These are phyloP conservation scores for Lasioglossum vierecki DNA, from an alignment of 2,888 invertebrate species.

Conservation along the genomic window DNA sequence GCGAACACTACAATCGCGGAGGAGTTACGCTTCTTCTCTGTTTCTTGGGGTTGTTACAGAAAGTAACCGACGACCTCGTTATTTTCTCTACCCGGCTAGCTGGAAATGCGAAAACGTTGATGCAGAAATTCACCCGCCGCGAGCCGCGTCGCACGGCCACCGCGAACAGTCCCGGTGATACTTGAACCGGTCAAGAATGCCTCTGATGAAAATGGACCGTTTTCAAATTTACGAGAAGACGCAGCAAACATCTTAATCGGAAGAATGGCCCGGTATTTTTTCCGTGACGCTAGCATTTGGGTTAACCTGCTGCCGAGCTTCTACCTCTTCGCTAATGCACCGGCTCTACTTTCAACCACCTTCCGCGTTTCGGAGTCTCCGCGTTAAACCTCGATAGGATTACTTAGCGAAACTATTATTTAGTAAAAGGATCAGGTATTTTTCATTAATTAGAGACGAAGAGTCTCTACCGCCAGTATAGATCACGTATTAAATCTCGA, in stretches of 20 bases:
- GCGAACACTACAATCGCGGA: constrained; percentile 48
- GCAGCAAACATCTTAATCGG: not conserved
- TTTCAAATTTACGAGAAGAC: not conserved
- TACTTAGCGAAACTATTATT: not conserved
- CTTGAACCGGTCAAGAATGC: constrained; percentile 40
- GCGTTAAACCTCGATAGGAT: not conserved
- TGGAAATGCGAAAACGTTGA: constrained; percentile 18
- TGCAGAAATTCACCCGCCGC: not conserved
- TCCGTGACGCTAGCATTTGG: not conserved
- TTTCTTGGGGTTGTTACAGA: constrained; percentile 42
- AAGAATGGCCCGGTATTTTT: constrained; percentile 11
- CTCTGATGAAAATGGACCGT: constrained; percentile 12
- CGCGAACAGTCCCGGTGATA: constrained; percentile 10
- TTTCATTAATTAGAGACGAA: not conserved
- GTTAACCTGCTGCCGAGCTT: not conserved
- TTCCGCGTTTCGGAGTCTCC: not conserved
- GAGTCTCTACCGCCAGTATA: not conserved
- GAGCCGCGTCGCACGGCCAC: not conserved
- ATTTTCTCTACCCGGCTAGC: constrained; percentile 35
- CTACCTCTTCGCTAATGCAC: not conserved
- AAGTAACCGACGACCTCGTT: constrained; percentile 60
- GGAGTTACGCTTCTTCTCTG: not conserved
- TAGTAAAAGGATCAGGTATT: not conserved
- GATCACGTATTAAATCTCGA: not conserved
- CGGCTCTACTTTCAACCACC: not conserved